phyloP scores from a whole-genome alignment of 2,113 vertebrate species.

The Tinamus guttatus region DNA sequence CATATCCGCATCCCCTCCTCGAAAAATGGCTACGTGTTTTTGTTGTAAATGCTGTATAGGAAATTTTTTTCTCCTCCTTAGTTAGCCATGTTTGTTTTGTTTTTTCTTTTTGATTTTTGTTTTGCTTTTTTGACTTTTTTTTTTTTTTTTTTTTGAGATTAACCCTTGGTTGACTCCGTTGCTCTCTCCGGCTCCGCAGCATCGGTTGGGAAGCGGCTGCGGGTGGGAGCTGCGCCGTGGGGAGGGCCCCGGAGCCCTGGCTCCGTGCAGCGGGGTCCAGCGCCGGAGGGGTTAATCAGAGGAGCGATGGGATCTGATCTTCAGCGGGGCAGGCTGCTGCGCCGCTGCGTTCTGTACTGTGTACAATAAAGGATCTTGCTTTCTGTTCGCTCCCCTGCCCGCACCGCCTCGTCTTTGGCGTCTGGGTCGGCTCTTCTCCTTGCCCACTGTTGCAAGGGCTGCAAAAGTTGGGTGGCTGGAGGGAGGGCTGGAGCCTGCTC shows the following conservation, averaged over 20 bases:
- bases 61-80: slow-evolving; percentile 69
- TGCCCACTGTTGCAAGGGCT: not conserved
- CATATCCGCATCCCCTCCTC: slow-evolving; percentile 46
- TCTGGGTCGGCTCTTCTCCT: too few species aligned
- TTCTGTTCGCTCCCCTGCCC: slow-evolving; percentile 66
- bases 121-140: not conserved
- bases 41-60: slow-evolving; percentile 87
- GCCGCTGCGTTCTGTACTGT: slow-evolving; percentile 94
- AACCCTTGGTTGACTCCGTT: slow-evolving; percentile 38
- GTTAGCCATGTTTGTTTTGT: slow-evolving; percentile 32
- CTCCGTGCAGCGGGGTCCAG: slow-evolving; percentile 69
- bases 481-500: too few species aligned
- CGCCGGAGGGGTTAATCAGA: slow-evolving; percentile 80
- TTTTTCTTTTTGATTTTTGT: not conserved
- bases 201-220: too few species aligned
- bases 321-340: slow-evolving; percentile 80
- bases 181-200: not conserved
- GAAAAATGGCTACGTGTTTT: slow-evolving; percentile 71
- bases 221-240: not conserved
- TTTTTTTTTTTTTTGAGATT: slow-evolving; percentile 68
- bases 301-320: slow-evolving; percentile 72
- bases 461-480: not conserved
- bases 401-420: not conserved
- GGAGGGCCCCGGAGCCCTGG: slow-evolving; percentile 8
- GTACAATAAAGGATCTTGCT: slow-evolving; percentile 95